phyloP scores from a whole-genome alignment of 2,888 invertebrate genomes.

The Melanostoma mellinum region DNA sequence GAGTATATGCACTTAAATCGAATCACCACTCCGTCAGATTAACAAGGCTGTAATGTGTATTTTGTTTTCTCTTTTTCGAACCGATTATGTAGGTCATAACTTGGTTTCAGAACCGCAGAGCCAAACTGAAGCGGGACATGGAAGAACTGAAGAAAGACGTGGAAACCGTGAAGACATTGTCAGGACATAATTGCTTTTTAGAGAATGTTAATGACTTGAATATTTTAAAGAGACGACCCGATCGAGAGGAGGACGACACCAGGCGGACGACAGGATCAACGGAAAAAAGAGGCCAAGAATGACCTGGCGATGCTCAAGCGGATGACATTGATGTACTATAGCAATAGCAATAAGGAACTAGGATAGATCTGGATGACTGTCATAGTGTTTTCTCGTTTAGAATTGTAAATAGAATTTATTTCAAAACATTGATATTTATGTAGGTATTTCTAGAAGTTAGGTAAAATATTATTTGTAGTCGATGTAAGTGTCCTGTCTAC shows the following conservation, averaged over 20 bases:
- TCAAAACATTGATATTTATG: too few species aligned
- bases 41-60: conserved; percentile 17
- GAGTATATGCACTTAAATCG: conserved; percentile 73
- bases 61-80: conserved; percentile 18
- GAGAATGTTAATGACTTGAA: conserved; percentile 96
- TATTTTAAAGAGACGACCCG: conserved; percentile 93
- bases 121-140: conserved; percentile 97
- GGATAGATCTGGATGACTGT: conserved; percentile 35
- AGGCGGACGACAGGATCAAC: conserved; percentile 70
- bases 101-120: conserved; percentile 97
- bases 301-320: conserved; percentile 80
- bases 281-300: conserved; percentile 77
- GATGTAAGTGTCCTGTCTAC: too few species aligned
- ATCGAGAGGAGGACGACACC: conserved; percentile 80
- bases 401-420: conserved; percentile 29
- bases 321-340: conserved; percentile 81
- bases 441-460: too few species aligned
- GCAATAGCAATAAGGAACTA: conserved; percentile 68
- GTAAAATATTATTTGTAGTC: too few species aligned
- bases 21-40: neutral
- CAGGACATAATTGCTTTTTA: conserved; percentile 93
- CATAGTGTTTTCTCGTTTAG: neutral
- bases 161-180: conserved; percentile 93
- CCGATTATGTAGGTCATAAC: conserved; percentile 89
- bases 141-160: conserved; percentile 98